Base-by-base conservation (phyloP, 2,113 vertebrate species). In the Mystacornis crossleyi region DNA sequence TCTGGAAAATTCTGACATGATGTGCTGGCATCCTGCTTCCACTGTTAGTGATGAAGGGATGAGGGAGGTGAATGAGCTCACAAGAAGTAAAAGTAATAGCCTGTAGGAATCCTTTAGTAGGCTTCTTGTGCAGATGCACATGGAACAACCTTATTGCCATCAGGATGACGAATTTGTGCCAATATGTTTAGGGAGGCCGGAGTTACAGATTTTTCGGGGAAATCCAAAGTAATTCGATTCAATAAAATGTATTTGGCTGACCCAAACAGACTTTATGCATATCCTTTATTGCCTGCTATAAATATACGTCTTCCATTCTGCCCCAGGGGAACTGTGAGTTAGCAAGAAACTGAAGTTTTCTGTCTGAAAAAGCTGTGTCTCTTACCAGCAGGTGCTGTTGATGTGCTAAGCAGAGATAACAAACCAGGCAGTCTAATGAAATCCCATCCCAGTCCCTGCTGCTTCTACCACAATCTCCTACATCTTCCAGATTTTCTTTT, bases 1-100 rank as follows among this genome's bases (percentile, higher is more conserved):
- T 95, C 88, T 89, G 85, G 75, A 87, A 86, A 86, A 85, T 92
- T 83, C 60, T 93, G 90, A 81, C 72, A 55, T 86, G 87, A 78
- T 77, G 11, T 45, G 36, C 57, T 88, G 85, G 60, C 85, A 71
- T 82, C 31, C 47, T 93, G 36, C 14, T 94, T 40, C 75, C 21
- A 38, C 28, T 34, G 18, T 83, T 81, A 81, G 51, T 1, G 14
- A 79, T 75, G 72, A 60, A 34, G 43, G 55, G n/a, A 90, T 54
- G 45, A 83, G 31, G 42, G 36, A 81, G 86, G 57, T 53, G 53
- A 92, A 90, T 61, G 67, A 92, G 40, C 51, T 90, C 80, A 89
- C 31, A 45, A 86, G 82, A 74, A 57, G 40, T 60, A 83, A 90
- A 71, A 60, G 43, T 60, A 86, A 89, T 53, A 78, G 64, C 53